phyloP scores from a whole-genome alignment of 2,113 vertebrate genomes.

The Cyanoramphus novaezelandiae region DNA sequence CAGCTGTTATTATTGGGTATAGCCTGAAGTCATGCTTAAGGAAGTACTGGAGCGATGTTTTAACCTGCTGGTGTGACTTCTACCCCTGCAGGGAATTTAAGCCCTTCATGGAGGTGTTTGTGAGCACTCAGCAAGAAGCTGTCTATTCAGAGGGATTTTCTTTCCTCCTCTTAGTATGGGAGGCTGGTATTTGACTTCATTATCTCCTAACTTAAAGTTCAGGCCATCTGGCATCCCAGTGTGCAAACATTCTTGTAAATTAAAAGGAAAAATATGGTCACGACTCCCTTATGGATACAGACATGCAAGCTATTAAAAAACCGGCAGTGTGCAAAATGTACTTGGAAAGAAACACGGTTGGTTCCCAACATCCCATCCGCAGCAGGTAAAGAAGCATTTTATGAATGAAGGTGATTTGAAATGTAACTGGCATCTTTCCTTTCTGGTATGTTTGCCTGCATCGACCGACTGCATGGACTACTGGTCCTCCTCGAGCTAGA shows the following conservation, averaged over 20 bases:
- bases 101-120: not conserved
- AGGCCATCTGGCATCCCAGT: conserved; percentile 76
- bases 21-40: not conserved
- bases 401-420: not conserved
- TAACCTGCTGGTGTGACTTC: not conserved
- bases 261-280: conserved; percentile 69
- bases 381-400: not conserved
- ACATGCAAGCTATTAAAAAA: conserved; percentile 39
- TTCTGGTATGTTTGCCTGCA: not conserved
- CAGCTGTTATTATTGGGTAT: not conserved
- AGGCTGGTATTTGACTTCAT: conserved; percentile 71
- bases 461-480: fast-evolving
- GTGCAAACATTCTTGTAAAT: conserved; percentile 77
- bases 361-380: not conserved
- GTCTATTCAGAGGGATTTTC: not conserved
- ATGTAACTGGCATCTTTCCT: not conserved
- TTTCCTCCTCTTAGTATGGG: conserved; percentile 55
- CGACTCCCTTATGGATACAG: conserved; percentile 60
- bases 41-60: not conserved
- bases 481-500: too few species aligned
- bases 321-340: conserved; percentile 17
- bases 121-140: not conserved
- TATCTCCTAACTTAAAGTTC: conserved; percentile 75
- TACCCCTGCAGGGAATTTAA: not conserved
- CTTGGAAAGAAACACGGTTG: not conserved